A percentile compares a stretch with the other conserved stretches of the same genome.
phyloP scores from a whole-genome alignment of 1,140 invertebrate species.

The Saccostrea cuccullata region DNA sequence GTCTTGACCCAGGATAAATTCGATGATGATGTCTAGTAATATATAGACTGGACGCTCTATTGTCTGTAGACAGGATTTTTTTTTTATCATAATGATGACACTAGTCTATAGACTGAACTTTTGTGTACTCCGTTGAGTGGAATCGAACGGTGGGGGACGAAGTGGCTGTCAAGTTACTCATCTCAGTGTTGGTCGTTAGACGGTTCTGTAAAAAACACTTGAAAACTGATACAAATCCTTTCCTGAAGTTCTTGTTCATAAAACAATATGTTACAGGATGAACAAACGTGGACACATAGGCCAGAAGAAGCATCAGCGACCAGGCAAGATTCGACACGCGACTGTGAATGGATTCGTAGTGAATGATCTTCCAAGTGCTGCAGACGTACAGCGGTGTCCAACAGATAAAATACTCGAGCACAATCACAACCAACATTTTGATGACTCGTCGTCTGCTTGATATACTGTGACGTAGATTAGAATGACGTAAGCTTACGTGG shows the following conservation, averaged over 20 bases:
- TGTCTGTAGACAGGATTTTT: background rate
- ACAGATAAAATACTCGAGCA: constrained; percentile 94
- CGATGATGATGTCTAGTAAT: background rate
- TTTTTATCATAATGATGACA: background rate
- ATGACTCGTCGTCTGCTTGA: constrained; percentile 91
- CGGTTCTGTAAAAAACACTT: constrained; percentile 78
- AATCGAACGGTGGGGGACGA: background rate
- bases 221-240: constrained; percentile 88
- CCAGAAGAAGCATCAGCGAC: constrained; percentile 88
- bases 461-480: constrained; percentile 87
- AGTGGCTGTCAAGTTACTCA: constrained; percentile 1
- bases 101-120: constrained; percentile 6
- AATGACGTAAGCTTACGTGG: constrained; percentile 71
- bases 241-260: constrained; percentile 93
- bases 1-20: background rate
- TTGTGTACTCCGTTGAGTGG: background rate
- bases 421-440: constrained; percentile 94
- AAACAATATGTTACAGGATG: constrained; percentile 97
- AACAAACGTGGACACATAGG: constrained; percentile 92
- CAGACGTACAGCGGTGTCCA: constrained; percentile 94
- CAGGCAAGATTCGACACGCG: constrained; percentile 79
- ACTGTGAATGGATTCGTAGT: constrained; percentile 82
- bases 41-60: background rate
- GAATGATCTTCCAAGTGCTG: constrained; percentile 89
- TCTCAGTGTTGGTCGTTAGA: constrained; percentile 16